Percentiles rank a stretch among this genome's conserved stretches.
Conservation (phyloP, 1,140 invertebrate species). For the Berghia stephanieae region DNA sequence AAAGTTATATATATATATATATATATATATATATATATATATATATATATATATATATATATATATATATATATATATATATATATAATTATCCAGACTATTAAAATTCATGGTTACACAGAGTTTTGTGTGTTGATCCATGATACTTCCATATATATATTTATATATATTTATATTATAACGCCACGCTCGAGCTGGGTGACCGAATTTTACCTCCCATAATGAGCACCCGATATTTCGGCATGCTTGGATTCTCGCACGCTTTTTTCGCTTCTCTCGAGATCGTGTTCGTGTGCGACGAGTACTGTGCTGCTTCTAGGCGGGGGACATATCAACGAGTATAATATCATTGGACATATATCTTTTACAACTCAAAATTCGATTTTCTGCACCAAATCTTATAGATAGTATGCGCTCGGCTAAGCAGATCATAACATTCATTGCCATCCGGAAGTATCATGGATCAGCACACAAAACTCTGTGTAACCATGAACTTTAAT, state of each 20-base stretch:
- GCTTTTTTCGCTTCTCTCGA: neutral
- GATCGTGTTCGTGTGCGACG: neutral
- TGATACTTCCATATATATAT: neutral
- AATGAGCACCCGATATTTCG: neutral
- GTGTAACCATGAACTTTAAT: too few relatives aligned
- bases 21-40: constrained; percentile 25
- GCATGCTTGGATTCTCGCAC: neutral
- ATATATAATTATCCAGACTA: neutral
- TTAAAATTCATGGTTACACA: neutral
- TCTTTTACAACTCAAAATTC: too few relatives aligned
- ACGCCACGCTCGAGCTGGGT: neutral
- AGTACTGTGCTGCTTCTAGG: too few relatives aligned
- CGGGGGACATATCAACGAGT: too few relatives aligned
- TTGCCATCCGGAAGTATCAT: too few relatives aligned
- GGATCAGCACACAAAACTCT: too few relatives aligned
- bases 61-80: constrained; percentile 8
- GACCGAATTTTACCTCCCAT: too few relatives aligned
- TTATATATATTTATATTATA: neutral
- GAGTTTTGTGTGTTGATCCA: too few relatives aligned
- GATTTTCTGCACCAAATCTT: too few relatives aligned
- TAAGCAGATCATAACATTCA: too few relatives aligned
- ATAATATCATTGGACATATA: too few relatives aligned
- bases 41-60: constrained; percentile 13
- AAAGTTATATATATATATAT: constrained; percentile 21
- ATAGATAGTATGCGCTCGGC: too few relatives aligned